Percentiles rank a stretch among this genome's conserved stretches.
Evolutionary conservation across 92 coral and sea anemone species (phyloP).

Genomic region (Anthopleura xanthogrammica): DNA sequence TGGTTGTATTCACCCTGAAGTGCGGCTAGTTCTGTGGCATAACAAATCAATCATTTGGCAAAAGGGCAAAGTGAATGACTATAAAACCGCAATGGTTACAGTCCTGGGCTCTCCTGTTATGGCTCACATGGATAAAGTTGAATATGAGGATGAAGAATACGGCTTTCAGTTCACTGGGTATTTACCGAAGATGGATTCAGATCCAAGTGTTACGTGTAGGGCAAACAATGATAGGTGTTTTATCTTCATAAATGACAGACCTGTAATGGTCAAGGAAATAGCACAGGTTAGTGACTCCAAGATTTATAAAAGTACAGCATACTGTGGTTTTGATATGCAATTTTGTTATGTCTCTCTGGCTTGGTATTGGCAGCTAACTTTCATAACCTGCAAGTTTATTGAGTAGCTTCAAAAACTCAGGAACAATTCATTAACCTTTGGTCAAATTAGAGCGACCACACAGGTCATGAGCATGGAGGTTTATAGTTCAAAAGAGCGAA

Average conservation of each 20-base stretch:
- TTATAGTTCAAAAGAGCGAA: too few relatives aligned
- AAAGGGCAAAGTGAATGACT: slow-evolving; percentile 74
- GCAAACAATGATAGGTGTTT: slow-evolving; percentile 84
- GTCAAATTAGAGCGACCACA: too few relatives aligned
- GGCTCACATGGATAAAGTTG: slow-evolving; percentile 65
- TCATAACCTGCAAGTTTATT: too few relatives aligned
- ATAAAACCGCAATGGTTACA: slow-evolving; percentile 70
- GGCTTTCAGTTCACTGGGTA: slow-evolving; percentile 60
- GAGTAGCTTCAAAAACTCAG: too few relatives aligned
- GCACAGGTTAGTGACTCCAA: slow-evolving; percentile 60
- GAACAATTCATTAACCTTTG: too few relatives aligned
- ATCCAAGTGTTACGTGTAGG: slow-evolving; percentile 70
- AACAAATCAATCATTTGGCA: slow-evolving; percentile 91
- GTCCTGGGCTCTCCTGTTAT: slow-evolving; percentile 78
- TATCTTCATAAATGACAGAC: slow-evolving; percentile 80
- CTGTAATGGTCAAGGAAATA: slow-evolving; percentile 68
- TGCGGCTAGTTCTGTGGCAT: slow-evolving; percentile 74
- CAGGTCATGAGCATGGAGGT: too few relatives aligned
- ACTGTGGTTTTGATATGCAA: too few relatives aligned
- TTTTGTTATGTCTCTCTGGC: too few relatives aligned
- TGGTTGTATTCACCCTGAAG: slow-evolving; percentile 71
- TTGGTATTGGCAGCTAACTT: too few relatives aligned
- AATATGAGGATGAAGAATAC: slow-evolving; percentile 39
- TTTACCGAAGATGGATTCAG: slow-evolving; percentile 76
- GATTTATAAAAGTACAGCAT: too few relatives aligned